Evolutionary conservation across 2,113 vertebrate genomes (phyloP).

Genomic region (Cricetomys ansorgei): DNA sequence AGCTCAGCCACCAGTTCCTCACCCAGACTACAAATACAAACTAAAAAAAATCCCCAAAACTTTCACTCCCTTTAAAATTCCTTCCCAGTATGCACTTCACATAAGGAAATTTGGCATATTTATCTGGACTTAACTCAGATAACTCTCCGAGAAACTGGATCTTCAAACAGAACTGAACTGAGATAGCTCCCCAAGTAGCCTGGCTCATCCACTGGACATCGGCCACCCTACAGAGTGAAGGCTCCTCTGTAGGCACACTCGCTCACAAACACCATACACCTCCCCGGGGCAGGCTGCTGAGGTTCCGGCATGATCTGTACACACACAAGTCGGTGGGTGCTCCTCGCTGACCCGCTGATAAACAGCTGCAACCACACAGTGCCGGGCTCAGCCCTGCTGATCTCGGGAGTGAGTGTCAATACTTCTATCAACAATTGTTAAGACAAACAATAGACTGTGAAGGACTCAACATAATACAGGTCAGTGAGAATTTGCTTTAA

Average conservation of each 20-base stretch:
- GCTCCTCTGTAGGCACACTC: background rate
- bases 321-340: constrained; percentile 19
- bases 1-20: constrained; percentile 41
- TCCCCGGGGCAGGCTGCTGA: background rate
- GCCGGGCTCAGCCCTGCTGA: constrained; percentile 3
- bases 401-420: constrained; percentile 50
- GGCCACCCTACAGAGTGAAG: background rate
- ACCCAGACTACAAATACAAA: constrained; percentile 71
- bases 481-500: constrained; percentile 68
- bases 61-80: constrained; percentile 56
- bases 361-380: background rate
- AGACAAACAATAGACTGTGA: constrained; percentile 24
- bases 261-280: background rate
- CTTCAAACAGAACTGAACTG: constrained; percentile 69
- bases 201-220: background rate
- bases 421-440: constrained; percentile 63
- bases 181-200: background rate
- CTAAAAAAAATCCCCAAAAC: constrained; percentile 67
- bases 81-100: background rate
- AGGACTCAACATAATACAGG: constrained; percentile 72
- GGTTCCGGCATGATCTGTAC: background rate
- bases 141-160: constrained; percentile 44
- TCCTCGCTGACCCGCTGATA: background rate
- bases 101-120: background rate
- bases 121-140: constrained; percentile 64